Evolutionary conservation across 2,113 vertebrate species (phyloP).

Genomic region (Melanerpes formicivorus): DNA sequence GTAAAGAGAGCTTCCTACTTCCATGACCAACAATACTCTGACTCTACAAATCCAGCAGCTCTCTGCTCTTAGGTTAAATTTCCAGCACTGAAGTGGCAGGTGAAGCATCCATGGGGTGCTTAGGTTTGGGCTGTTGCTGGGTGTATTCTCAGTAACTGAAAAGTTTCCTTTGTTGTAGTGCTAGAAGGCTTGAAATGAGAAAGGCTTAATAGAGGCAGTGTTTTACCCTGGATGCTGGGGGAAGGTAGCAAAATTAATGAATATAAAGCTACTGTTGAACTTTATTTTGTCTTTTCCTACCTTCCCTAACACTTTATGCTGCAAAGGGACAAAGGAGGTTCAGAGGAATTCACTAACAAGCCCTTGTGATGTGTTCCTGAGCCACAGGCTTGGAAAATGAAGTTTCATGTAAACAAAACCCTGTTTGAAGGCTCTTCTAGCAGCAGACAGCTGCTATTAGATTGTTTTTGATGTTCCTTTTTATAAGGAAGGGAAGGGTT

Average conservation of each 20-base stretch:
- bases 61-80: neutral
- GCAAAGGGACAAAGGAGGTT: neutral
- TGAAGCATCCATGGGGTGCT: neutral
- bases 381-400: conserved; percentile 23
- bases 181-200: neutral
- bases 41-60: neutral
- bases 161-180: neutral
- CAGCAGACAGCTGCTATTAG: conserved; percentile 40
- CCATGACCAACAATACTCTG: neutral
- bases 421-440: conserved; percentile 42
- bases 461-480: conserved; percentile 55
- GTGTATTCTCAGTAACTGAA: neutral
- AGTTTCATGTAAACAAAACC: conserved; percentile 51
- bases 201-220: neutral
- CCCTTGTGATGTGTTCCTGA: neutral
- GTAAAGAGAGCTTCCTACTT: neutral
- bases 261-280: neutral
- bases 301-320: neutral
- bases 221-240: neutral
- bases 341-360: neutral
- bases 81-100: neutral
- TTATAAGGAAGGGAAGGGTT: conserved; percentile 31
- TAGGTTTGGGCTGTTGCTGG: neutral
- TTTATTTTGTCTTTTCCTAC: neutral
- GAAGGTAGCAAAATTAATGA: neutral